phyloP scores from a whole-genome alignment of 2,888 invertebrate species.

The Eristalinus sepulchralis region DNA sequence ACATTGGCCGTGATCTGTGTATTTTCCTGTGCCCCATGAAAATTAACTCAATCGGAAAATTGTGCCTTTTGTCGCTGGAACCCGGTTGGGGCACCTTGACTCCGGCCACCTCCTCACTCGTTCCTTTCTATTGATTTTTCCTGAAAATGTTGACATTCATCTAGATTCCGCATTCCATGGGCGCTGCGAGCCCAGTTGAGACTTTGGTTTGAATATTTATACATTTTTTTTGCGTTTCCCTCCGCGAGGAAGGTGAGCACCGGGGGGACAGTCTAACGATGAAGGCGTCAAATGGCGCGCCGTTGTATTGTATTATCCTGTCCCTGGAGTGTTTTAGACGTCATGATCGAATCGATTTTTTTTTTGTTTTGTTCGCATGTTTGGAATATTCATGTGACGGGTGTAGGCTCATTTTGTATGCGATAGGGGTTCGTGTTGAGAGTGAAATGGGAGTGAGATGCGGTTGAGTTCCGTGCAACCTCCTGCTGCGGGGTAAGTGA shows the following conservation, averaged over 20 bases:
- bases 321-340: slow-evolving; percentile 20
- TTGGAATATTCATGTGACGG: slow-evolving; percentile 7
- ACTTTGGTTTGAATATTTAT: not conserved
- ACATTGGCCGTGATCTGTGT: slow-evolving; percentile 59
- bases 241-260: not conserved
- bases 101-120: not conserved
- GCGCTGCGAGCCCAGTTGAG: not conserved
- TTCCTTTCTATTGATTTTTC: slow-evolving; percentile 56
- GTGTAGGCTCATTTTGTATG: slow-evolving; percentile 1
- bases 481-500: not conserved
- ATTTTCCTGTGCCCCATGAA: slow-evolving; percentile 57
- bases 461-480: not conserved
- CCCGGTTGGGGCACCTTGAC: slow-evolving; percentile 22
- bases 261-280: not conserved
- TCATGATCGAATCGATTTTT: slow-evolving; percentile 37
- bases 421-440: not conserved
- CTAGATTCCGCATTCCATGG: slow-evolving; percentile 19
- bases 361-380: not conserved
- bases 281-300: slow-evolving; percentile 18
- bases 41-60: slow-evolving; percentile 69
- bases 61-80: slow-evolving; percentile 64
- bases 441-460: not conserved
- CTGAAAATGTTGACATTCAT: slow-evolving; percentile 64
- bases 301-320: not conserved
- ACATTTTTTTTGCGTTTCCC: not conserved